These are phyloP conservation scores for Diaprepes abbreviatus DNA, from an alignment of 2,888 invertebrate species.

Conservation along the genomic window DNA sequence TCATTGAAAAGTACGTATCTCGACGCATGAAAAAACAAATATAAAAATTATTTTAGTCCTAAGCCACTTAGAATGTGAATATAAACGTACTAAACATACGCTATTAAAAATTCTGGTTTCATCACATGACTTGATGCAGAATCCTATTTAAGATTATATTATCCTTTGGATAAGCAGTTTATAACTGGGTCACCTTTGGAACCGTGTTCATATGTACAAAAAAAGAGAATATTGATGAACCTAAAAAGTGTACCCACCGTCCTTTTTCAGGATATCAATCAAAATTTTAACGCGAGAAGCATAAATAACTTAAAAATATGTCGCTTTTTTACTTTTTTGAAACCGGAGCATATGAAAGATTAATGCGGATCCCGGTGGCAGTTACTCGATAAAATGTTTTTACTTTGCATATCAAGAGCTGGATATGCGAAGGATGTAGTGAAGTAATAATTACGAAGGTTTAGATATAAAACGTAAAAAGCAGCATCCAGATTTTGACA, in stretches of 20 bases:
- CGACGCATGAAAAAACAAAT: too few species aligned
- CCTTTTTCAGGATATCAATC: constrained; percentile 27
- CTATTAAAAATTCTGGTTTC: too few species aligned
- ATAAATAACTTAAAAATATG: constrained; percentile 34
- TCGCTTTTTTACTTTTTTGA: constrained; percentile 26
- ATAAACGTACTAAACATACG: too few species aligned
- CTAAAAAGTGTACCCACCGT: constrained; percentile 18
- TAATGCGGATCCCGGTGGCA: constrained; percentile 20
- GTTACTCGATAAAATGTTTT: constrained; percentile 27
- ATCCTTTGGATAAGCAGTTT: too few species aligned
- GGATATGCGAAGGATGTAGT: constrained; percentile 11
- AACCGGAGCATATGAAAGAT: constrained; percentile 19
- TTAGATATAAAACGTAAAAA: constrained; percentile 1
- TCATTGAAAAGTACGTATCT: too few species aligned
- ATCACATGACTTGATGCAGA: too few species aligned
- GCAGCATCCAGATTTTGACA: not conserved
- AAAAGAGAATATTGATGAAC: constrained; percentile 21
- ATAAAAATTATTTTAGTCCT: too few species aligned
- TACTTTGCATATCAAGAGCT: constrained; percentile 22
- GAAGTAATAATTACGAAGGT: constrained; percentile 11
- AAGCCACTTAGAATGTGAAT: too few species aligned
- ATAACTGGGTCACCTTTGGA: too few species aligned
- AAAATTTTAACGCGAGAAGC: constrained; percentile 19
- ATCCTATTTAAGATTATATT: too few species aligned
- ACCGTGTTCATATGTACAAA: not conserved